Base-by-base conservation (phyloP, 2,888 invertebrate genomes). In the Standfussiana lucernea region DNA sequence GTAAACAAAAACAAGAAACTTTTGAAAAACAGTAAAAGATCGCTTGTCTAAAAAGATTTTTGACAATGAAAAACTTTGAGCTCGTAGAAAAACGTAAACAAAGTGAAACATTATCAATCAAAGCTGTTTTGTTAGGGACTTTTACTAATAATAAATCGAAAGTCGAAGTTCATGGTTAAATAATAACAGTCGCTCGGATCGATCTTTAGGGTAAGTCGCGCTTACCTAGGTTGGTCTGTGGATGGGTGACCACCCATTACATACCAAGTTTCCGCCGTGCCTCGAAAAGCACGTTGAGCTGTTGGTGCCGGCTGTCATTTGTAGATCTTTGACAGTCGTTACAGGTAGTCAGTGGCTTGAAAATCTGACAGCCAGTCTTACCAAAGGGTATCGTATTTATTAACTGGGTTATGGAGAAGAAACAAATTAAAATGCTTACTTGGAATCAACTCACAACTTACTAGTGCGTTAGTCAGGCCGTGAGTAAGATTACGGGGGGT, bases 1-100 rank as follows among this genome's bases (percentile, higher is more conserved):
- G 24, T 24, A 11, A 64, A 74, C n/a, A 67, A 68, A 56, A 68
- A 42, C 42, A 50, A 50, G 15, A 75, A 80, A 75, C 15, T 81
- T 72, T 35, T 64, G 32, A 24, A 18, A 67, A 28, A 67, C 42
- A 65, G 35, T 50, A 80, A 75, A 75, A 42, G 32, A 59, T 69
- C 64, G n/a, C 24, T 80, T 59, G 21, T 50, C 13, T 64, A 13
- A 56, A 50, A 76, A 81, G 13, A 69, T 65, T 75, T 15, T 50
- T 50, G 40, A 42, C 47, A 68, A 75, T 65, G 42, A 65, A 42
- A 75, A 59, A 65, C 15, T 68, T 64, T 0, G 10, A 11, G 1
- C 59, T 32, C 4, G 18, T 5, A 11, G 35, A 59, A 35, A 28
- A 78, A 42, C 35, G 6, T 59, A 28, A 66, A 61, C n/a, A 73